phyloP scores from a whole-genome alignment of 37 sponge, comb jelly and placozoan genomes.

The Chondrosia reniformis region DNA sequence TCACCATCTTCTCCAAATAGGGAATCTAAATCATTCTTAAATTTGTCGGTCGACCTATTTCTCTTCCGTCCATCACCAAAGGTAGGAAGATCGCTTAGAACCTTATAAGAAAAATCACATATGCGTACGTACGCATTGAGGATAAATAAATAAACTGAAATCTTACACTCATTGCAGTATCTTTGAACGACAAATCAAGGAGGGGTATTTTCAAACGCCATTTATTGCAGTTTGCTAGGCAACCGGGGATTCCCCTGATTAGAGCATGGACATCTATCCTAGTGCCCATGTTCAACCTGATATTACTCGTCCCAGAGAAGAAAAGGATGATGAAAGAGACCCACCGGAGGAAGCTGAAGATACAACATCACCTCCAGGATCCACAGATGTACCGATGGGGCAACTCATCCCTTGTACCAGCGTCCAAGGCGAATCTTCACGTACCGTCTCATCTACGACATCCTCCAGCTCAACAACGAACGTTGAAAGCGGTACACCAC shows the following conservation, averaged over 20 bases:
- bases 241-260: constrained; percentile 11
- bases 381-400: not conserved
- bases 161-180: not conserved
- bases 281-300: constrained; percentile 13
- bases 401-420: not conserved
- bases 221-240: constrained; percentile 9
- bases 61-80: not conserved
- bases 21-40: not conserved
- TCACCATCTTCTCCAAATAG: constrained; percentile 3
- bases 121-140: not conserved
- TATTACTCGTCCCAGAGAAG: not conserved
- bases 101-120: not conserved
- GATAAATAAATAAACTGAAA: not conserved
- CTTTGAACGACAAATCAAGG: not conserved
- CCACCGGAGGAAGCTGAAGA: not conserved
- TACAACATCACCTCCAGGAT: not conserved
- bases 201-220: constrained; percentile 4
- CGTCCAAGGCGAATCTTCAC: not conserved
- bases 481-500: not conserved
- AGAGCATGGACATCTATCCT: constrained; percentile 10
- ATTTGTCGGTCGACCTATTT: not conserved
- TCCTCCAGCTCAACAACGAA: not conserved
- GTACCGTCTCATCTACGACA: not conserved
- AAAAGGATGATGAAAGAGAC: not conserved
- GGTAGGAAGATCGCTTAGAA: not conserved